A percentile compares a stretch with the other conserved stretches of the same genome.
Evolutionary conservation across 2,888 invertebrate species (phyloP).

Genomic region (Apamea sordens): DNA sequence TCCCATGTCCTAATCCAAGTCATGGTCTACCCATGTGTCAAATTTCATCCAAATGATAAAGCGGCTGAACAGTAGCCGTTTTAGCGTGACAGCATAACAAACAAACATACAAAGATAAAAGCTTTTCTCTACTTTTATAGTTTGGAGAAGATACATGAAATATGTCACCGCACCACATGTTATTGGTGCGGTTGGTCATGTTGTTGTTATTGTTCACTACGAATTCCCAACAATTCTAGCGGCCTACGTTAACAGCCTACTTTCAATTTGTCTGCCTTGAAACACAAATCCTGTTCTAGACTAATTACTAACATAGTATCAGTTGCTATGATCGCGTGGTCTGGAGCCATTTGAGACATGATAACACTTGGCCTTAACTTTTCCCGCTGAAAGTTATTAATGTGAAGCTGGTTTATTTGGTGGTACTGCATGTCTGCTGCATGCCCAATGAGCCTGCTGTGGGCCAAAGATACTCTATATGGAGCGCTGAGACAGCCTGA

Average conservation of each 20-base stretch:
- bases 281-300: slow-evolving; percentile 49
- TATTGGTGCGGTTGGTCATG: too few relatives aligned
- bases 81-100: too few relatives aligned
- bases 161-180: not conserved
- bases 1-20: too few relatives aligned
- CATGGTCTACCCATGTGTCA: too few relatives aligned
- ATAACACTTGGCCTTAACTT: slow-evolving; percentile 35
- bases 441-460: not conserved
- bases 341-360: slow-evolving; percentile 28
- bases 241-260: slow-evolving; percentile 20
- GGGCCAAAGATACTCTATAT: not conserved
- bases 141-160: not conserved
- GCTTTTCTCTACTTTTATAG: not conserved
- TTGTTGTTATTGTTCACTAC: not conserved
- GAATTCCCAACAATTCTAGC: slow-evolving; percentile 17
- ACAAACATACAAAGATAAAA: too few relatives aligned
- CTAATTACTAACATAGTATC: slow-evolving; percentile 9
- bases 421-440: not conserved
- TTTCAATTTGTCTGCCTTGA: slow-evolving; percentile 56
- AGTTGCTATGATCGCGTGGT: slow-evolving; percentile 43
- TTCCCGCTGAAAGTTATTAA: slow-evolving; percentile 15
- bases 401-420: slow-evolving; percentile 15
- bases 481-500: not conserved
- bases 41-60: too few relatives aligned
- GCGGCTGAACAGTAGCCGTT: too few relatives aligned